Base-by-base conservation (phyloP, 2,113 vertebrate species). In the Epinephelus cyanopodus region DNA sequence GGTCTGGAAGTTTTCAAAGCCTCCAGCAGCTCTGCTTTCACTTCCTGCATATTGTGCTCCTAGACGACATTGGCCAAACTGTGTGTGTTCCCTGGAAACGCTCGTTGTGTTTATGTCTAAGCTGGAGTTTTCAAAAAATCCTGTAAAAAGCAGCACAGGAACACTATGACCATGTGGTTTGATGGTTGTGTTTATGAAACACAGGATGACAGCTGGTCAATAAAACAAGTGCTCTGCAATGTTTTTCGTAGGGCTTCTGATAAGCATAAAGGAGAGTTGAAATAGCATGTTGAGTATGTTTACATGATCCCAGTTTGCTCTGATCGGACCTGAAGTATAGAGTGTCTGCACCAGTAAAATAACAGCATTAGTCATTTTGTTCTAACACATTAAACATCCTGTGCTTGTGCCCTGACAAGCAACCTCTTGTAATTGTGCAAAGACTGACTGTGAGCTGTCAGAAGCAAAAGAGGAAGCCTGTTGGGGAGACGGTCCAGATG, bases 1-100 rank as follows among this genome's bases (percentile, higher is more conserved):
- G 21, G 23, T 87, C 89, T 83, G 86, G 89, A 87, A 81, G 50
- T 61, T 81, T 54, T 89, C 85, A 89, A 81, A 78, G 74, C 62
- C 79, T 81, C n/a, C 48, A 48, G 69, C 60, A 39, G 72, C 72
- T 78, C 61, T 0, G 54, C 50, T 79, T 89, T 70, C 27, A 48
- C 56, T 85, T 89, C 81, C 84, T 83, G 68, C 23, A 52, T 19
- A 48, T 33, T 33, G 61, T 58, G 21, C 52, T 73, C 19, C 6
- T 0, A 6, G 62, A 56, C 61, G 37, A 77, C 68, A 52, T 21
- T 71, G 61, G 21, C 71, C 48, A 60, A 68, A 68, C 21, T 23
- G 27, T 60, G 61, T 2, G 4, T 17, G 29, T 47, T 68, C 56
- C 47, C n/a, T 73, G 3, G 21, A 56, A 65, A 61, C 25, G 4